A percentile compares a stretch with the other conserved stretches of the same genome.
phyloP scores from a whole-genome alignment of 2,113 vertebrate genomes.

The Myocastor coypus region DNA sequence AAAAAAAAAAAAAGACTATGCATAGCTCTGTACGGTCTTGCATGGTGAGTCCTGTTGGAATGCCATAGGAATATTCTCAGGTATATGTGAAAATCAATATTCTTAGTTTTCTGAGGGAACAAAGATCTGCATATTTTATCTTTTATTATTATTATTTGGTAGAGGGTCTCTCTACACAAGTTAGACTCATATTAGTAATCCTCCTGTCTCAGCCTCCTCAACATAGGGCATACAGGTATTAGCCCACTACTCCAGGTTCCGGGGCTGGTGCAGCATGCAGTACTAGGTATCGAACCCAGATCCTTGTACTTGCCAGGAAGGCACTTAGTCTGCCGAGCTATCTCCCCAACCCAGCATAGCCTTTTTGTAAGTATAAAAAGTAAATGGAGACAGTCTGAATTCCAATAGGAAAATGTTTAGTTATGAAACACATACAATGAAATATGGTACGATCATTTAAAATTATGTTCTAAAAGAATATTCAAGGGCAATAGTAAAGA shows the following conservation, averaged over 20 bases:
- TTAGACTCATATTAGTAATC: too few relatives aligned
- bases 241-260: too few relatives aligned
- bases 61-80: neutral
- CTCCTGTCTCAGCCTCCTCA: too few relatives aligned
- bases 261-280: too few relatives aligned
- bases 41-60: neutral
- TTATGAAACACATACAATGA: neutral
- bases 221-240: too few relatives aligned
- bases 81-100: neutral
- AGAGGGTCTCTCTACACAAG: too few relatives aligned
- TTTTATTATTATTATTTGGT: too few relatives aligned
- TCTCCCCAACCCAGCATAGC: neutral
- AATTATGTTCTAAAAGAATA: neutral
- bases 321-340: too few relatives aligned
- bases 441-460: neutral
- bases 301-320: too few relatives aligned
- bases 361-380: constrained; percentile 22
- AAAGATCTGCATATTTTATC: neutral
- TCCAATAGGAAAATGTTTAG: constrained; percentile 5
- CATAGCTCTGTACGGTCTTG: neutral
- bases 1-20: neutral
- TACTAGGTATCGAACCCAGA: too few relatives aligned
- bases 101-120: neutral
- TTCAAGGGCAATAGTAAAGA: neutral
- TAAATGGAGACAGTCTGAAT: neutral